Base-by-base conservation (phyloP, 2,113 vertebrate species). In the Scophthalmus maximus region DNA sequence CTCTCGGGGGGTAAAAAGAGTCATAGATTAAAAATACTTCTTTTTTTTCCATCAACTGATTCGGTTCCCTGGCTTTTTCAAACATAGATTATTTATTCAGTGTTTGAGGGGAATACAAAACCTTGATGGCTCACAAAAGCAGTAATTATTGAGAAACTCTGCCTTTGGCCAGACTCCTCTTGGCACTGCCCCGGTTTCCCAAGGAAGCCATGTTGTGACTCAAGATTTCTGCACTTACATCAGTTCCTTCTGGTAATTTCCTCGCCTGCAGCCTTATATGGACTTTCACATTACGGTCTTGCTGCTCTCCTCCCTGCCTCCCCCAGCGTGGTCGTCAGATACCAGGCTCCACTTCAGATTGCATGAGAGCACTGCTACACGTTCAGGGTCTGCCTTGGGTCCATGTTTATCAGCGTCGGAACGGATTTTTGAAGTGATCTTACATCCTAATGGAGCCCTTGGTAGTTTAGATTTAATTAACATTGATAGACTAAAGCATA, bases 261-360 rank as follows among this genome's bases (percentile, higher is more conserved):
- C 95, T 96, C 88, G 87, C 87, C 82, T 88, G 94, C 93, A 95
- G 82, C 96, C 97, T 97, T 98, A 97, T 98, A 97, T 96, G 96
- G 97, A 90, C 90, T 94, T 93, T 92, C 94, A 92, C 76, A 91
- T 91, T 87, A 91, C 56, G 34, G 84, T 74, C 82, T 66, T 17
- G 75, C 85, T 81, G 73, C 42, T 82, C 82, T 78, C 80, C 84
- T 82, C 81, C 74, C 85, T 68, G 76, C 69, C 78, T 76, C 51
- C 52, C 74, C 75, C 60, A 12, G 60, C 78, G 30, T 78, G 77
- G 65, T 67, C 63, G 59, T 88, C 87, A 69, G 87, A 88, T 76
- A 82, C 85, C 86, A 87, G 85, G 73, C 85, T 78, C 72, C 69
- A 73, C 81, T 81, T 76, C 46, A 68, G 64, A 70, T 68, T 76